Base-by-base conservation (phyloP, 2,797 vertebrate species). In the Karalla daura region DNA sequence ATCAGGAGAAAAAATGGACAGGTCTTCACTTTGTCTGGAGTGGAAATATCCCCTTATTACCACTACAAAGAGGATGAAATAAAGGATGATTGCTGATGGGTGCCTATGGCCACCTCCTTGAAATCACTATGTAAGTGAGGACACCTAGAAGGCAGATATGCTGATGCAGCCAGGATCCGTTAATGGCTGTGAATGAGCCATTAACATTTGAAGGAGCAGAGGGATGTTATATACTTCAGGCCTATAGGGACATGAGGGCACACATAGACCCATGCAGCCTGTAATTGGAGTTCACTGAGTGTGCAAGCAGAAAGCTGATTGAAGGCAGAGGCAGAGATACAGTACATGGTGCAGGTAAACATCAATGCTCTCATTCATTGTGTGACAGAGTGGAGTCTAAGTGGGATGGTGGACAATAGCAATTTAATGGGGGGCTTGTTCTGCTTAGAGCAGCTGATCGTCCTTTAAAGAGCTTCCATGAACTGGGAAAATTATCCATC, bases 141-240 rank as follows among this genome's bases (percentile, higher is more conserved):
- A 76, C 66, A 51, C 54, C 35, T 65, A 49, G 67, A 63, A 20
- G 46, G 59, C 80, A 79, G 76, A 86, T 86, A 86, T 87, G 86
- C 88, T 90, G 85, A 91, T 88, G 87, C 86, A 85, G 91, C 85
- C 63, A 35, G 54, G 55, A 62, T 28, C 9, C 77, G 81, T 91
- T 93, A 94, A 94, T 93, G 92, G 86, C 91, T 71, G 73, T 59
- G 76, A 85, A 86, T 73, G 61, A 91, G 71, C 91, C 92, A 94
- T 94, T 93, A 92, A 92, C 85, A 84, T 86, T 87, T 93, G 89
- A 93, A 93, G 92, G 86, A 86, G 73, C 91, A 88, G 90, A 82
- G 89, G 91, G 91, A 92, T 74, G 27, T 74, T 4, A 76, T 84
- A 80, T 89, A 84, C 91, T 93, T 94, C 92, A 93, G 81, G 85